Evolutionary conservation across 2,797 vertebrate species (phyloP).

Genomic region (Odontamblyopus rebecca): DNA sequence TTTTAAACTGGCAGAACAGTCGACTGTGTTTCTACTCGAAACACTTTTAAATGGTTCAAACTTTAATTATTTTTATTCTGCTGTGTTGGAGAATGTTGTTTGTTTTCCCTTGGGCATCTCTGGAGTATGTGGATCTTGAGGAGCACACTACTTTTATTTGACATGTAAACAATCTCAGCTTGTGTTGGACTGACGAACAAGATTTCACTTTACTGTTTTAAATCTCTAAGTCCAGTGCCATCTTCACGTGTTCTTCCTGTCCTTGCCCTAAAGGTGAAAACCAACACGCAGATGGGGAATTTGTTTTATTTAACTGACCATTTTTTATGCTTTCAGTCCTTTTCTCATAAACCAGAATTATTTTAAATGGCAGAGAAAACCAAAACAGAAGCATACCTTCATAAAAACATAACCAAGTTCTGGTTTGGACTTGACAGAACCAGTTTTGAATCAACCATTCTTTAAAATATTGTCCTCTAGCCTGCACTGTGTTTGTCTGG

Average conservation of each 20-base stretch:
- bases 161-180: not conserved
- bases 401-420: not conserved
- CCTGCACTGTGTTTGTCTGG: not conserved
- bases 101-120: not conserved
- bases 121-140: not conserved
- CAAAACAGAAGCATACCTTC: not conserved
- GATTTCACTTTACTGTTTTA: not conserved
- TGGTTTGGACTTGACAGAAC: not conserved
- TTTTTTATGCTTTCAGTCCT: not conserved
- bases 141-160: not conserved
- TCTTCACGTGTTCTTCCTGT: not conserved
- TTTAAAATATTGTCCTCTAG: not conserved
- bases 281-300: not conserved
- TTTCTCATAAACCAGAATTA: not conserved
- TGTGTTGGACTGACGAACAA: not conserved
- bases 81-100: slow-evolving; percentile 4
- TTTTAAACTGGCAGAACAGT: slow-evolving; percentile 69
- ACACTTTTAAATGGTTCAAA: slow-evolving; percentile 8
- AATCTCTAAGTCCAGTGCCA: not conserved
- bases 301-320: not conserved
- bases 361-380: not conserved
- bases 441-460: not conserved
- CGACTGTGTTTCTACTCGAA: slow-evolving; percentile 57
- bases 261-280: not conserved
- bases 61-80: not conserved